Base-by-base conservation (phyloP, 2,797 vertebrate species). In the Pseudocheirus occidentalis region DNA sequence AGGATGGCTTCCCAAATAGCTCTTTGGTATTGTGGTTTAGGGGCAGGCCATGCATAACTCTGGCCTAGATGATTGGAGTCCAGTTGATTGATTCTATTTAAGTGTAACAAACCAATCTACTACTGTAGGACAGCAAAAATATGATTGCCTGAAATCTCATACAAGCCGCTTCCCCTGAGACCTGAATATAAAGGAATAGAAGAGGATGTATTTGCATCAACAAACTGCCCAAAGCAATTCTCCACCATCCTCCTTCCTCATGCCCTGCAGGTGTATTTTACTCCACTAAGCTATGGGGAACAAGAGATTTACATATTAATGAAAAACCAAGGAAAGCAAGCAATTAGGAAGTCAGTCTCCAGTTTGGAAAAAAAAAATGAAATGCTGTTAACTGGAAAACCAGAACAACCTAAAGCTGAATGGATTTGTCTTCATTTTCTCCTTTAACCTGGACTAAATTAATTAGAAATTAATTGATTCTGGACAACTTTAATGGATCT, bases 291-390 rank as follows among this genome's bases (percentile, higher is more conserved):
- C 98, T 97, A 98, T 94, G 95, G 7, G 96, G 97, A 97, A 96
- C 97, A 97, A 97, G 93, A 97, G 94, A 98, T 98, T 98, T 99
- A 97, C 98, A 98, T 98, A 97, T 97, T 98, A 98, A 99, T 98
- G 97, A 98, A 98, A 97, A 99, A 98, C 97, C 97, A 98, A 92
- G 95, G 96, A 97, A 98, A 97, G 96, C 97, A 98, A 98, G 97
- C 97, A 98, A 98, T 98, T 98, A 98, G 94, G 95, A 97, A 92
- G 98, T 97, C 97, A 98, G 95, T 94, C 90, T 97, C 93, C 55
- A 96, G 95, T 96, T 95, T 89, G 53, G 94, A 96, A 97, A 91
- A 97, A 81, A 93, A 97, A 97, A 98, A 98, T 98, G 98, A 98
- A 98, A 98, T 93, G 97, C 11, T 91, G 91, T 95, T 96, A 97